These are phyloP conservation scores for Danio albolineatus DNA, from an alignment of 2,797 vertebrate species.

Conservation along the genomic window DNA sequence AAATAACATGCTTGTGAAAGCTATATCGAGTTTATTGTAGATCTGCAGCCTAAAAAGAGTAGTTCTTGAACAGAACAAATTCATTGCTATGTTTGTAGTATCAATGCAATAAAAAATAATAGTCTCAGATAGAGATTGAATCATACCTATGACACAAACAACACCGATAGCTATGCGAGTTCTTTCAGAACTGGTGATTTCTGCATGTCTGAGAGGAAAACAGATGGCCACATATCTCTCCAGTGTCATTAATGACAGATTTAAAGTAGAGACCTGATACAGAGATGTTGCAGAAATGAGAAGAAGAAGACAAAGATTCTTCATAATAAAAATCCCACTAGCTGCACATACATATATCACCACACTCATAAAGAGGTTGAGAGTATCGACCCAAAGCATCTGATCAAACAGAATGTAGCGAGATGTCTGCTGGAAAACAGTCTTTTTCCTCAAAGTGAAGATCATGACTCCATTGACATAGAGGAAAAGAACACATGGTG, in stretches of 20 bases:
- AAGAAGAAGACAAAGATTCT: conserved; percentile 55
- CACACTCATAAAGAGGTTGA: conserved; percentile 30
- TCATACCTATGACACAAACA: conserved; percentile 3
- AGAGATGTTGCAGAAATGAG: conserved; percentile 22
- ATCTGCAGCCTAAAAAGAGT: conserved; percentile 8
- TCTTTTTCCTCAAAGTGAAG: conserved; percentile 64
- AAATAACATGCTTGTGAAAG: conserved; percentile 2
- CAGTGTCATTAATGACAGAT: conserved; percentile 39
- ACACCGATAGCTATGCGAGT: conserved; percentile 62
- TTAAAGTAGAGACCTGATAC: conserved; percentile 64
- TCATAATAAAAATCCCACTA: conserved; percentile 36
- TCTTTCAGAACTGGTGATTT: conserved; percentile 47
- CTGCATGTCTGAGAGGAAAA: conserved; percentile 27
- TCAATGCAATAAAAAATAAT: conserved; percentile 16
- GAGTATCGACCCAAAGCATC: conserved; percentile 60
- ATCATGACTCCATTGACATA: conserved; percentile 72
- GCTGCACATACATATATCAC: conserved; percentile 63
- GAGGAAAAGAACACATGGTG: conserved; percentile 50
- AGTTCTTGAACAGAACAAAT: conserved; percentile 21
- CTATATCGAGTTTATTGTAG: conserved; percentile 8
- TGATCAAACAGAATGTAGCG: conserved; percentile 66
- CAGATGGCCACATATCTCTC: conserved; percentile 38
- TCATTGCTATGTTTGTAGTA: not conserved
- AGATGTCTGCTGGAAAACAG: conserved; percentile 59
- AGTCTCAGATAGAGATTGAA: conserved; percentile 1